Base-by-base conservation (phyloP, 2,113 vertebrate genomes). In the Glaucidium brasilianum region DNA sequence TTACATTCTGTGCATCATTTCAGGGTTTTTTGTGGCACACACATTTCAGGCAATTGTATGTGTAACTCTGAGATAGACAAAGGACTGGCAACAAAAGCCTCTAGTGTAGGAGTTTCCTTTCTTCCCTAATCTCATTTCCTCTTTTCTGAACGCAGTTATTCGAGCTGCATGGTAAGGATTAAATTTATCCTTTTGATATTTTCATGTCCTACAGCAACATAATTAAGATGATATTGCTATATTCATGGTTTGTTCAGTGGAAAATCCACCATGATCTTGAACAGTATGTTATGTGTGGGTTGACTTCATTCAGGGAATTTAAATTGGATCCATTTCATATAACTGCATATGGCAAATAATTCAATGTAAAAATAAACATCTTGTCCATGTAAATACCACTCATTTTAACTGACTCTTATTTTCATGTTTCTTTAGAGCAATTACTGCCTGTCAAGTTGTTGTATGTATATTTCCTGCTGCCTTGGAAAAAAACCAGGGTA, bases 301-400 rank as follows among this genome's bases (percentile, higher is more conserved):
- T 85, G 77, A 77, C 55, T 94, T 93, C 29, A 91, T 94, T 97
- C 90, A 84, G 71, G 56, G 79, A 95, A 80, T 89, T 79, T 82
- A 88, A 93, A 95, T 95, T 93, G 96, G 95, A 96, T 97, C 80
- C 30, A 87, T 97, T 96, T 97, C 94, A 93, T 37, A 34, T 94
- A 95, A 97, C 88, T 91, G 79, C 94, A 87, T 95, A 96, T 92
- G 90, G 94, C 78, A 95, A 93, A 94, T 96, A 94, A 93, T 79
- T 95, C 90, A 83, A 82, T 85, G 79, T 92, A 92, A 90, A 95
- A 95, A 97, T 95, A 95, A 92, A 96, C 80, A 95, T 93, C 80
- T 90, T 92, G 88, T 90, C 92, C 93, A 66, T 88, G 63, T 92
- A 95, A 97, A 95, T 95, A 94, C 80, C 71, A 95, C 77, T 84